phyloP scores from a whole-genome alignment of 2,797 vertebrate species.

The Neosilurus mollespiculum region DNA sequence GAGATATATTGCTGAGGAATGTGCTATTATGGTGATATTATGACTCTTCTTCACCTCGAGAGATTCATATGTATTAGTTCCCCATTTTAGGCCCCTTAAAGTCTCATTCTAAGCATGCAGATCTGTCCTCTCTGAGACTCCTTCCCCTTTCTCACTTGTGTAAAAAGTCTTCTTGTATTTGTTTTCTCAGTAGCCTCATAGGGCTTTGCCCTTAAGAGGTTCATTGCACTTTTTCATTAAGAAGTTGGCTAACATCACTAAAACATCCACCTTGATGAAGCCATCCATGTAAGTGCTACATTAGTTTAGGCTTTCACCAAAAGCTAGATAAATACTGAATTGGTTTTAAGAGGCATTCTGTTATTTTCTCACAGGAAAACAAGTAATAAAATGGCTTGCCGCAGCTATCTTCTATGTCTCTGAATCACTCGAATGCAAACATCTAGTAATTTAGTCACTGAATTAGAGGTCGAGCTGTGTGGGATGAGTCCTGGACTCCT shows the following conservation, averaged over 20 bases:
- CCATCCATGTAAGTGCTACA: not conserved
- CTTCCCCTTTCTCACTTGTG: not conserved
- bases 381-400: not conserved
- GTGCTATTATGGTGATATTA: not conserved
- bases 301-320: not conserved
- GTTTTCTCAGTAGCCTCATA: conserved; percentile 35
- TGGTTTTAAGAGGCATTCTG: not conserved
- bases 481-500: conserved; percentile 27
- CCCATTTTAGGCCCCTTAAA: conserved; percentile 6
- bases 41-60: not conserved
- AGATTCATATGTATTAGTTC: not conserved
- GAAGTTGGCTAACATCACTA: not conserved
- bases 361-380: not conserved
- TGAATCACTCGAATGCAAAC: not conserved
- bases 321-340: not conserved
- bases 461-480: conserved; percentile 27
- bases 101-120: not conserved
- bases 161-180: conserved; percentile 19
- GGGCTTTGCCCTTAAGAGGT: conserved; percentile 14
- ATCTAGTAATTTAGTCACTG: conserved; percentile 13
- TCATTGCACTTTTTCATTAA: conserved; percentile 27
- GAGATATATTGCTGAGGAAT: not conserved
- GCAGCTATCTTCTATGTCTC: not conserved
- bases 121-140: conserved; percentile 3
- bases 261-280: conserved; percentile 10